Conservation (phyloP, 2,888 invertebrate species). For the Hanleya hanleyi region DNA sequence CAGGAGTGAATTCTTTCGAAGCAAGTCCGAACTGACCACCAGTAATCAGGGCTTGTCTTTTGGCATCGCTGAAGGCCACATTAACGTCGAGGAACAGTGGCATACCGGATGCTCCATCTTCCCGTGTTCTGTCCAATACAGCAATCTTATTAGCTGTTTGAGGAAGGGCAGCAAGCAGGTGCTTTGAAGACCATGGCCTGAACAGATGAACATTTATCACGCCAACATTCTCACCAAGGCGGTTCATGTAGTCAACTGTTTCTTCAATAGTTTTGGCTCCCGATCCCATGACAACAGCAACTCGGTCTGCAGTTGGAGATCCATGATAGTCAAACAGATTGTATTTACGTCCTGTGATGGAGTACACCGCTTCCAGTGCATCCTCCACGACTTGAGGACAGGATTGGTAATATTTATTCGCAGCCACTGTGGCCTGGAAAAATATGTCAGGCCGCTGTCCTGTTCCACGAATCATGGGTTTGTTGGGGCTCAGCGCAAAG, state of each 20-base stretch:
- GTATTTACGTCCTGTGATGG: slow-evolving; percentile 35
- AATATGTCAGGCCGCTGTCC: slow-evolving; percentile 46
- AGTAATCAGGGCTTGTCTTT: slow-evolving; percentile 26
- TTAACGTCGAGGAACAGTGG: slow-evolving; percentile 45
- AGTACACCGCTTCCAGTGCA: slow-evolving; percentile 26
- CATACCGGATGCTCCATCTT: slow-evolving; percentile 41
- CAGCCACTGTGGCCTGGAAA: slow-evolving; percentile 42
- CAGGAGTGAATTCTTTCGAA: slow-evolving; percentile 47
- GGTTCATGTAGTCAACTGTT: slow-evolving; percentile 37
- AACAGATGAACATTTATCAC: slow-evolving; percentile 40
- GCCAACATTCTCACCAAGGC: slow-evolving; percentile 38
- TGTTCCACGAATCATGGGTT: slow-evolving; percentile 41
- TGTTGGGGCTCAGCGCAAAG: slow-evolving; percentile 40
- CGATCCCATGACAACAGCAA: slow-evolving; percentile 41
- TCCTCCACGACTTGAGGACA: slow-evolving; percentile 36
- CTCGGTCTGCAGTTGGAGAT: slow-evolving; percentile 34
- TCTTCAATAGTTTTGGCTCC: slow-evolving; percentile 38
- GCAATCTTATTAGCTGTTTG: slow-evolving; percentile 34
- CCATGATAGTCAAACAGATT: slow-evolving; percentile 41
- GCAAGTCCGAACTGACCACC: slow-evolving; percentile 42
- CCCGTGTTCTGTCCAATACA: slow-evolving; percentile 42
- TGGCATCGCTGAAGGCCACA: slow-evolving; percentile 34
- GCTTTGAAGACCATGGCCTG: slow-evolving; percentile 42
- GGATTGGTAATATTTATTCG: slow-evolving; percentile 36
- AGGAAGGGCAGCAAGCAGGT: slow-evolving; percentile 36